A percentile compares a stretch with the other conserved stretches of the same genome.
Evolutionary conservation across 2,888 invertebrate genomes (phyloP).

Genomic region (Nomada goodeniana): DNA sequence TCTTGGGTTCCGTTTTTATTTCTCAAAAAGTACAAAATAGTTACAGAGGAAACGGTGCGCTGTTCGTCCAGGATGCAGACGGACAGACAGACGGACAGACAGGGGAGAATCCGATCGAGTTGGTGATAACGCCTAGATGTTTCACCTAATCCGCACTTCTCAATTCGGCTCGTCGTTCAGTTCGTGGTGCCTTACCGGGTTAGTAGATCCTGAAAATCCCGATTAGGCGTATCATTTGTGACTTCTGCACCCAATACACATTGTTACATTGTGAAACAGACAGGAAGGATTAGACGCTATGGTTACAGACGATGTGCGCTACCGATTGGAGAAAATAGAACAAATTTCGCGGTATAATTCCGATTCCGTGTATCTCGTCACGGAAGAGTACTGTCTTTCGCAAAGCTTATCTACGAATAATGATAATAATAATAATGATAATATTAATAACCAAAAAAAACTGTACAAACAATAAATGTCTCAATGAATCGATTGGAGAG

Average conservation of each 20-base stretch:
- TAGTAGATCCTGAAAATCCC: conserved; percentile 81
- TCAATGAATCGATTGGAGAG: not conserved
- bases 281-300: not conserved
- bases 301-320: not conserved
- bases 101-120: conserved; percentile 59
- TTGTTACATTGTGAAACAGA: conserved; percentile 31
- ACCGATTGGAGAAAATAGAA: not conserved
- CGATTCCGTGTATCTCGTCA: not conserved
- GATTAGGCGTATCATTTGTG: conserved; percentile 77
- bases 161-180: conserved; percentile 75
- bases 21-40: conserved; percentile 74
- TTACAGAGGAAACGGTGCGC: conserved; percentile 65
- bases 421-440: not conserved
- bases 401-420: conserved; percentile 1
- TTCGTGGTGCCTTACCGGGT: conserved; percentile 79
- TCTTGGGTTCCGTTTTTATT: conserved; percentile 70
- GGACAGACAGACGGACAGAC: conserved; percentile 40
- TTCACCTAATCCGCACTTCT: conserved; percentile 69
- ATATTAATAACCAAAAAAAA: not conserved
- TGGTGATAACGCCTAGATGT: conserved; percentile 60
- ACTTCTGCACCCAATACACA: conserved; percentile 51
- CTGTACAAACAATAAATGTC: not conserved
- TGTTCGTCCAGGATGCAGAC: conserved; percentile 47
- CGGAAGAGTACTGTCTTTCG: not conserved
- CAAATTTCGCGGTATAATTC: not conserved